Evolutionary conservation across 2,797 vertebrate genomes (phyloP).

Genomic region (Lacerta viridis): DNA sequence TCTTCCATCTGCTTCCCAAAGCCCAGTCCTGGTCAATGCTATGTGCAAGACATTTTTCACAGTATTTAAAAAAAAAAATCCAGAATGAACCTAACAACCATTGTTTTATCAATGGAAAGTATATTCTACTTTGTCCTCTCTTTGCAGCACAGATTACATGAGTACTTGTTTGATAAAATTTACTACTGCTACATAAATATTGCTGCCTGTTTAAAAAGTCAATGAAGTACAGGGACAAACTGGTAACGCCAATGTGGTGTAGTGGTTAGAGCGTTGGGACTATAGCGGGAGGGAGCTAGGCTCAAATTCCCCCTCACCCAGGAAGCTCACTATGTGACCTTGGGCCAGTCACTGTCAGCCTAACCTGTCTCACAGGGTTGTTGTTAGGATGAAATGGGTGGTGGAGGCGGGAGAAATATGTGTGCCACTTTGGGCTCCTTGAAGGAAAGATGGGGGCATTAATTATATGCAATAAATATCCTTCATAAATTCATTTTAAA

Average conservation of each 20-base stretch:
- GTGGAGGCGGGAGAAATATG: not conserved
- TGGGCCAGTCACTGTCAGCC: not conserved
- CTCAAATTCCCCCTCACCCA: not conserved
- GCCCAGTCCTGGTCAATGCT: not conserved
- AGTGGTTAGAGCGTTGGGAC: not conserved
- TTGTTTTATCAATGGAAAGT: conserved; percentile 48
- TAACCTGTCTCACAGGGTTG: no score
- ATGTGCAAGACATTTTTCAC: not conserved
- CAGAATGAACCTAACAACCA: not conserved
- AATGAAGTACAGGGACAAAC: no score
- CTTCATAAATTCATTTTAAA: not conserved
- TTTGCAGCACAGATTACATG: not conserved
- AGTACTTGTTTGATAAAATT: not conserved
- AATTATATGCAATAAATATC: not conserved
- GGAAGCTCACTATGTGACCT: not conserved
- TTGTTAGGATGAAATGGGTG: no score
- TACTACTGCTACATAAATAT: not conserved
- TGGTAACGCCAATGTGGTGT: not conserved
- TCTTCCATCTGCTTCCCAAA: not conserved
- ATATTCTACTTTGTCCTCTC: conserved; percentile 72
- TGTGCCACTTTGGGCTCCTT: not conserved
- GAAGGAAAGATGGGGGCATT: not conserved
- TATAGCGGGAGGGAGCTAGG: not conserved
- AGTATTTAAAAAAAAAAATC: not conserved
- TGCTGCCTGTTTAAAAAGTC: not conserved